A percentile compares a stretch with the other conserved stretches of the same genome.
Conservation (phyloP, 1,140 invertebrate species). For the Eumaeus atala region DNA sequence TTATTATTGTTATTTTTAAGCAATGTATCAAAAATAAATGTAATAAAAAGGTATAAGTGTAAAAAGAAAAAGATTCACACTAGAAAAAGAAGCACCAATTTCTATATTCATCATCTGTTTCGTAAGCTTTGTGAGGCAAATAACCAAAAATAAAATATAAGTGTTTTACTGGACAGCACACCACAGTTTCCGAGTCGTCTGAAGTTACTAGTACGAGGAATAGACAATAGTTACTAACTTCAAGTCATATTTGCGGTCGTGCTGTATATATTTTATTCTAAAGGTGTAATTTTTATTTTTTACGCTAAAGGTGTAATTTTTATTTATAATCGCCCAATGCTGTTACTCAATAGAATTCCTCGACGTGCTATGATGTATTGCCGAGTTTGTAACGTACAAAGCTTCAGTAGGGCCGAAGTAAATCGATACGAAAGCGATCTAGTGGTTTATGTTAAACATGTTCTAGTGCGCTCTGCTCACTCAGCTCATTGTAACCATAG, state of each 20-base stretch:
- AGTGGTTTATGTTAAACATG: too few relatives aligned
- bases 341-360: background rate
- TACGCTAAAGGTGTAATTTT: background rate
- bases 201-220: too few relatives aligned
- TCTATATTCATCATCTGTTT: background rate
- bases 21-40: background rate
- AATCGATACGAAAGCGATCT: too few relatives aligned
- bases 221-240: background rate
- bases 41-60: background rate
- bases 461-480: too few relatives aligned
- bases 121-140: background rate
- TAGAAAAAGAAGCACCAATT: background rate
- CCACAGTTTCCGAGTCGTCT: too few relatives aligned
- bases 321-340: background rate
- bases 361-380: too few relatives aligned
- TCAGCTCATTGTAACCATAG: too few relatives aligned
- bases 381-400: too few relatives aligned
- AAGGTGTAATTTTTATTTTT: background rate
- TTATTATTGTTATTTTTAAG: background rate
- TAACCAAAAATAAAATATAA: constrained; percentile 6
- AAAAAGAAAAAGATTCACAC: background rate
- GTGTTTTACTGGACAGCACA: background rate
- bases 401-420: too few relatives aligned
- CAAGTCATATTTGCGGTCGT: background rate
- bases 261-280: background rate